Percentiles rank a stretch among this genome's conserved stretches.
Conservation (phyloP, 2,113 vertebrate genomes). For the Muntiacus muntjak region DNA sequence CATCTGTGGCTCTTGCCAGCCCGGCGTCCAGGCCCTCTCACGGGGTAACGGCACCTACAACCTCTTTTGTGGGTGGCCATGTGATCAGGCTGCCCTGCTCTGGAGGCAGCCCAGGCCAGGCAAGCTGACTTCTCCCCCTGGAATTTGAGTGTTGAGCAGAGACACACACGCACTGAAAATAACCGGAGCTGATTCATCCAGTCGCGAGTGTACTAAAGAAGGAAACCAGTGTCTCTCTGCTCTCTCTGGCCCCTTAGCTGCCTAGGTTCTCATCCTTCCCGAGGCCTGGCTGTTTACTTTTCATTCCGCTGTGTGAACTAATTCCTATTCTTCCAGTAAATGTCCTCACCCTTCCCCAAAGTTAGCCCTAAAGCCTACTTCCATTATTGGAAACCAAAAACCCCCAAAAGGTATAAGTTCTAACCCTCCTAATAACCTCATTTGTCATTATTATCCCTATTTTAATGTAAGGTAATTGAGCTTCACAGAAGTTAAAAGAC, state of each 20-base stretch:
- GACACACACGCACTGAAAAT: neutral
- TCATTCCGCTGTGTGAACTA: neutral
- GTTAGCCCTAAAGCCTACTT: neutral
- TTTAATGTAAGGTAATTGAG: neutral
- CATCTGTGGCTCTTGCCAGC: neutral
- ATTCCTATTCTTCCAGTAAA: neutral
- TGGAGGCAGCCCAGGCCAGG: neutral
- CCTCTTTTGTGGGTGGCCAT: neutral
- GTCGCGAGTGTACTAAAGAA: neutral
- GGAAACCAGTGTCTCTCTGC: neutral
- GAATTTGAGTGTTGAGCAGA: neutral
- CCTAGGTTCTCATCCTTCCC: neutral
- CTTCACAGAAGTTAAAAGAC: neutral
- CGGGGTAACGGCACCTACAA: neutral
- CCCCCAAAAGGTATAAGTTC: neutral
- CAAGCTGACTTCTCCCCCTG: neutral
- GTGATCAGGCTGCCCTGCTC: neutral
- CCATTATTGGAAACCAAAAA: neutral
- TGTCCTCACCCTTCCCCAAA: neutral
- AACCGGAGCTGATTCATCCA: neutral
- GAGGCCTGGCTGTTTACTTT: neutral
- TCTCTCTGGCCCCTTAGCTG: neutral
- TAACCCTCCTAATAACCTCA: neutral
- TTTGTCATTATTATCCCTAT: neutral
- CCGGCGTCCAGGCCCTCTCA: neutral